Percentiles rank a stretch among this genome's conserved stretches.
phyloP scores from a whole-genome alignment of 2,888 invertebrate genomes.

The Drosophila kuntzei region DNA sequence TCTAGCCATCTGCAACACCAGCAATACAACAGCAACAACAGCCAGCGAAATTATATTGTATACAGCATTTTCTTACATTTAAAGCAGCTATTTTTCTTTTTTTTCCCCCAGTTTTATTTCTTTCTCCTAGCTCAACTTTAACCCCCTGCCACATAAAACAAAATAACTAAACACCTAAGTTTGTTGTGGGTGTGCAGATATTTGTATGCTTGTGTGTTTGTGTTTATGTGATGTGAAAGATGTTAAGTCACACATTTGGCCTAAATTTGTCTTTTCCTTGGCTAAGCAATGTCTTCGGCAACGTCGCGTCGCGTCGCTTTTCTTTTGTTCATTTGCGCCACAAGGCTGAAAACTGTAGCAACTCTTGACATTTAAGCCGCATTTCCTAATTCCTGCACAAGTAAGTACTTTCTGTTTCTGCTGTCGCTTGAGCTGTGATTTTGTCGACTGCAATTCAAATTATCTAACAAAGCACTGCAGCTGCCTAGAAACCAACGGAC shows the following conservation, averaged over 20 bases:
- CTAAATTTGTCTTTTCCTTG: conserved; percentile 76
- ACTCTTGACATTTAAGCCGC: conserved; percentile 77
- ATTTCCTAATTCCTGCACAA: conserved; percentile 75
- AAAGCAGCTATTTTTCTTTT: conserved; percentile 49
- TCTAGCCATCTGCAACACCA: conserved; percentile 71
- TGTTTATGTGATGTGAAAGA: conserved; percentile 72
- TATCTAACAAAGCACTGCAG: conserved; percentile 66
- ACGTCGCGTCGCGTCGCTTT: conserved; percentile 48
- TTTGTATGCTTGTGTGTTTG: conserved; percentile 40
- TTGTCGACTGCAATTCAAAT: conserved; percentile 55
- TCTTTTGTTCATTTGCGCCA: conserved; percentile 76
- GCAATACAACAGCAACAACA: conserved; percentile 34
- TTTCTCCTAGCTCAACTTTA: conserved; percentile 72
- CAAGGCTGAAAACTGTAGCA: conserved; percentile 72
- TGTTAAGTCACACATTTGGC: conserved; percentile 81
- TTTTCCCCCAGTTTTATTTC: conserved; percentile 52
- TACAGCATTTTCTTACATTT: conserved; percentile 71
- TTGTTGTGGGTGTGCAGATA: conserved; percentile 32
- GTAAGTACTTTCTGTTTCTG: conserved; percentile 68
- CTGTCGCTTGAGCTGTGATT: conserved; percentile 47
- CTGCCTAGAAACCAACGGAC: conserved; percentile 35
- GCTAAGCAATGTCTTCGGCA: conserved; percentile 36
- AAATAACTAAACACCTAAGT: conserved; percentile 63
- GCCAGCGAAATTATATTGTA: conserved; percentile 73
- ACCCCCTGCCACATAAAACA: conserved; percentile 69